Evolutionary conservation across 1,140 invertebrate genomes (phyloP), one percentile per base, ranked within the genome.

Genomic region (Aphelinus atriplicis): DNA sequence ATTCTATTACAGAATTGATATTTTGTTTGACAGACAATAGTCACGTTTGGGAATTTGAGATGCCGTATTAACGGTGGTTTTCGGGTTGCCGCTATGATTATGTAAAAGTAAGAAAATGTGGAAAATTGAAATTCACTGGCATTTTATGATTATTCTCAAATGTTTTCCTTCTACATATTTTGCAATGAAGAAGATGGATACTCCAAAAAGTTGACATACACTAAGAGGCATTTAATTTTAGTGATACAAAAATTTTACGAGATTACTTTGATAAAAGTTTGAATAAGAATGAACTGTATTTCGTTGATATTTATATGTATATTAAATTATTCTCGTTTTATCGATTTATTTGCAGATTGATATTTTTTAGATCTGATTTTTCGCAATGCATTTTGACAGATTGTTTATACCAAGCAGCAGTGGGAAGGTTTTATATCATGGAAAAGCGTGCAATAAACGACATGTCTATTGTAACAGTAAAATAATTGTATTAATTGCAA

Each of bases 371-470:
- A 83, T 80, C 76, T 81, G 84, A 82, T 81, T 83, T 81, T 82
- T 80, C 79, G 82, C 79, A 80, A 84, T 79, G 80, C 79, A 82
- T 85, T 84, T 84, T 83, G 80, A 84, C 78, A 78, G 78, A 84
- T 85, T 82, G 81, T 84, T 85, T 83, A 80, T 85, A 85, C 79
- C 80, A 80, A 80, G 80, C 78, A 80, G 83, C 81, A 85, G 74
- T 84, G 78, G 78, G 71, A 79, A 83, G 81, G 78, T 86, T 86
- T 85, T 85, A 84, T 87, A 87, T 85, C 83, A 82, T 79, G 81
- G 78, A 85, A 83, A 83, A 85, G 81, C 80, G 84, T 86, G 85
- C 85, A 86, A 86, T 86, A 86, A 86, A 84, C 84, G 79, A 82
- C 80, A 84, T 79, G 83, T 85, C 80, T 86, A 86, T 85, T 86